phyloP scores from a whole-genome alignment of 2,797 vertebrate genomes.

The Spatula versicolor region DNA sequence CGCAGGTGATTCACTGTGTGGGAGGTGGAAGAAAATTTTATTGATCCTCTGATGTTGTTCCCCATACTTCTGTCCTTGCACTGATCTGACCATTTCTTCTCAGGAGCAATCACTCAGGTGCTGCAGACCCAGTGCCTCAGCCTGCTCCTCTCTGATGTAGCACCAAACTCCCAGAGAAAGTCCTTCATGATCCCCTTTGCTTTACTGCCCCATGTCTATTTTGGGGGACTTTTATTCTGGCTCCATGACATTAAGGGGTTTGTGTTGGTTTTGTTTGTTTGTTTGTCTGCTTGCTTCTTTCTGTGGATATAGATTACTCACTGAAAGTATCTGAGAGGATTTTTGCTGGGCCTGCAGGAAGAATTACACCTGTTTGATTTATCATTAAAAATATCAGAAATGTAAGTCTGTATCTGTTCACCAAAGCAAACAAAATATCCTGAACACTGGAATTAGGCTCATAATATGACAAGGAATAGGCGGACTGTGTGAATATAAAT shows the following conservation, averaged over 20 bases:
- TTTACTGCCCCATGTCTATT: not conserved
- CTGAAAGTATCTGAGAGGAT: not conserved
- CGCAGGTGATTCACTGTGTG: not conserved
- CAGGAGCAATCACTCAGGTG: not conserved
- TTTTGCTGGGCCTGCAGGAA: not conserved
- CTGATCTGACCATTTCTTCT: not conserved
- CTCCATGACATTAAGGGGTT: not conserved
- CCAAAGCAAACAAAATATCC: conserved; percentile 1
- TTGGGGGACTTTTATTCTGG: not conserved
- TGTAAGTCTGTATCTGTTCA: not conserved
- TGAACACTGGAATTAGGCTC: not conserved
- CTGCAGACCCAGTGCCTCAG: not conserved
- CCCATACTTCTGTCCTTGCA: not conserved
- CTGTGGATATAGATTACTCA: not conserved
- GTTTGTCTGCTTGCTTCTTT: too few relatives aligned
- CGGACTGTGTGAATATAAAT: not conserved
- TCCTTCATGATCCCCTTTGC: not conserved
- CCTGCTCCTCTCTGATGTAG: not conserved
- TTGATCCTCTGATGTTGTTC: conserved; percentile 11
- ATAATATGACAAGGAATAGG: not conserved
- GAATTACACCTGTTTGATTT: not conserved
- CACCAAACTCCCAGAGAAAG: not conserved
- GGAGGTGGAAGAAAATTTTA: conserved; percentile 7
- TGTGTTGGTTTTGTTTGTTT: fast-evolving
- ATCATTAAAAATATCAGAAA: not conserved